These are phyloP conservation scores for Atta cephalotes DNA, from an alignment of 1,140 invertebrate species.

Conservation along the genomic window DNA sequence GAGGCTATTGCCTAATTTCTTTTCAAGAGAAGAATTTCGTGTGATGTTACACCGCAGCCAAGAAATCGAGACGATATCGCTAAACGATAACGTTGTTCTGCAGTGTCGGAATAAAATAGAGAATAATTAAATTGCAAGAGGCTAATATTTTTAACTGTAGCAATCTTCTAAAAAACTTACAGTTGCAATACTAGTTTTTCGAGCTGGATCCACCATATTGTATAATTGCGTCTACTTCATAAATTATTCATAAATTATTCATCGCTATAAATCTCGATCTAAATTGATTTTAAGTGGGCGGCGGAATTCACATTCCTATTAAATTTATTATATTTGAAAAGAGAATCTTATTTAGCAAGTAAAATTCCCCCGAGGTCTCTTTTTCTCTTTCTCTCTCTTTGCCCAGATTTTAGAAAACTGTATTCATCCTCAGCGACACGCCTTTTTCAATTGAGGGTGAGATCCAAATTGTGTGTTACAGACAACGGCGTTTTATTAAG, in stretches of 20 bases:
- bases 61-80: not conserved
- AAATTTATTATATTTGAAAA: constrained; percentile 1
- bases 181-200: not conserved
- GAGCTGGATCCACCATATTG: not conserved
- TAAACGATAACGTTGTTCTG: not conserved
- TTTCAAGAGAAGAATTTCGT: not conserved
- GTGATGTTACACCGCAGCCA: not conserved
- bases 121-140: constrained; percentile 2
- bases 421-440: not conserved
- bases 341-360: constrained; percentile 19
- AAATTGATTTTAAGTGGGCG: constrained; percentile 8
- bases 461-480: not conserved
- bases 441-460: not conserved
- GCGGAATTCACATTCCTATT: constrained; percentile 8
- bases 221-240: not conserved
- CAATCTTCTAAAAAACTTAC: not conserved
- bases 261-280: constrained; percentile 6
- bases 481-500: not conserved
- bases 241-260: constrained; percentile 53
- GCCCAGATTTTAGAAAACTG: not conserved
- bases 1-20: not conserved
- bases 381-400: not conserved
- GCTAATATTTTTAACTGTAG: not conserved
- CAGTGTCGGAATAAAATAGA: not conserved
- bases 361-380: not conserved